Conservation (phyloP, 2,888 invertebrate species). For the Sphaerophoria taeniata region DNA sequence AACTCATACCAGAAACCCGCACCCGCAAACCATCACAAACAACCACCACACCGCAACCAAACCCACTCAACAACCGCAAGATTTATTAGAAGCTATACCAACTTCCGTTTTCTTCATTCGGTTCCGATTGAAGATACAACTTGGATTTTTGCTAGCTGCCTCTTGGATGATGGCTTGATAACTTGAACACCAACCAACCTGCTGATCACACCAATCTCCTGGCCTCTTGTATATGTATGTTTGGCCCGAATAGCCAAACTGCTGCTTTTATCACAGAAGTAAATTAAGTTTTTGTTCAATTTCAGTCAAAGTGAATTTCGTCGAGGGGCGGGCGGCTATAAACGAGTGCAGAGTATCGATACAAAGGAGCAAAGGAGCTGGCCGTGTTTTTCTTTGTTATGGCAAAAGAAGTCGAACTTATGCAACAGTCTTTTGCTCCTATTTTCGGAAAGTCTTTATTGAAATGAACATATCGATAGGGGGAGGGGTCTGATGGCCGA, state of each 20-base stretch:
- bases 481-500: background rate
- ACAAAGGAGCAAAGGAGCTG: background rate
- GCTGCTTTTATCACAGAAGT: constrained; percentile 39
- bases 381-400: background rate
- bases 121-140: constrained; percentile 59
- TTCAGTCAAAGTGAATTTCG: constrained; percentile 61
- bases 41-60: constrained; percentile 23
- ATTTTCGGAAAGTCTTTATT: constrained; percentile 19
- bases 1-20: too few species aligned
- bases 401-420: constrained; percentile 2
- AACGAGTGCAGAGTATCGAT: background rate
- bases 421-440: constrained; percentile 44
- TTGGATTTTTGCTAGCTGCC: constrained; percentile 25
- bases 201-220: background rate
- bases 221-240: background rate
- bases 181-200: background rate
- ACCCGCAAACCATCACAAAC: constrained; percentile 34
- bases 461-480: constrained; percentile 13
- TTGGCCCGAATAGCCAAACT: background rate
- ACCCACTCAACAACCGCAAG: constrained; percentile 66
- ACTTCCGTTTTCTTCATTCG: constrained; percentile 71
- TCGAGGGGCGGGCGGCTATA: background rate
- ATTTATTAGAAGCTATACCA: constrained; percentile 67
- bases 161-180: constrained; percentile 16
- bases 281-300: constrained; percentile 71